These are phyloP conservation scores for Malacoctenus gilli DNA, from an alignment of 2,797 vertebrate species.

Conservation along the genomic window DNA sequence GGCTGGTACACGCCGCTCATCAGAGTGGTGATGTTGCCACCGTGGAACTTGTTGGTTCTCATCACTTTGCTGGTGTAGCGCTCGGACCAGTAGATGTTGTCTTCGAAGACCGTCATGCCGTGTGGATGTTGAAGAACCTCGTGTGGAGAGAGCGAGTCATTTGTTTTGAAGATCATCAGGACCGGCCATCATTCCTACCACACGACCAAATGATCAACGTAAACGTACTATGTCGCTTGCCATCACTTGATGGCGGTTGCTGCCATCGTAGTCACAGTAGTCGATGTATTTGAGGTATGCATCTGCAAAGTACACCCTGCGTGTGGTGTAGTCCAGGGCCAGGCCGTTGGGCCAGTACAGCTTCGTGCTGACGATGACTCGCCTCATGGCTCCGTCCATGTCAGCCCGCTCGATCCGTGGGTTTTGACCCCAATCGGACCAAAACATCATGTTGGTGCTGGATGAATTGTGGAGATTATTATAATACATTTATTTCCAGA, in stretches of 20 bases:
- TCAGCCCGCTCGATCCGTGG: conserved; percentile 76
- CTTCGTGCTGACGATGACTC: conserved; percentile 76
- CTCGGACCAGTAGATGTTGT: conserved; percentile 91
- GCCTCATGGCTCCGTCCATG: conserved; percentile 76
- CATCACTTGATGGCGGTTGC: conserved; percentile 88
- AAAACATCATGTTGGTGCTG: conserved; percentile 81
- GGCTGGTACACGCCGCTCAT: conserved; percentile 85
- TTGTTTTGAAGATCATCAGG: not conserved
- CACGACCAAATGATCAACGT: not conserved
- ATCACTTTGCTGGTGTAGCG: conserved; percentile 84
- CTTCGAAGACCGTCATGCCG: conserved; percentile 91
- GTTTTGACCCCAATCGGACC: conserved; percentile 83
- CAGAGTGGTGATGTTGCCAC: conserved; percentile 86
- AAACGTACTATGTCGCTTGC: conserved; percentile 89
- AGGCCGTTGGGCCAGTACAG: conserved; percentile 82
- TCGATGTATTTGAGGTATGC: conserved; percentile 94
- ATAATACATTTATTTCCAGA: no score
- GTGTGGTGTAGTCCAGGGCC: conserved; percentile 85
- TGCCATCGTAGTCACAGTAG: conserved; percentile 93
- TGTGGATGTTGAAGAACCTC: conserved; percentile 90
- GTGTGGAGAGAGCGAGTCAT: not conserved
- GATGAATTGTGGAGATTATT: no score
- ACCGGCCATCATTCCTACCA: not conserved
- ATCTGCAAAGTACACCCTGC: conserved; percentile 90
- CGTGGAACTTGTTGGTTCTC: conserved; percentile 92